Conservation (phyloP, 2,113 vertebrate genomes). For the Epinephelus moara region DNA sequence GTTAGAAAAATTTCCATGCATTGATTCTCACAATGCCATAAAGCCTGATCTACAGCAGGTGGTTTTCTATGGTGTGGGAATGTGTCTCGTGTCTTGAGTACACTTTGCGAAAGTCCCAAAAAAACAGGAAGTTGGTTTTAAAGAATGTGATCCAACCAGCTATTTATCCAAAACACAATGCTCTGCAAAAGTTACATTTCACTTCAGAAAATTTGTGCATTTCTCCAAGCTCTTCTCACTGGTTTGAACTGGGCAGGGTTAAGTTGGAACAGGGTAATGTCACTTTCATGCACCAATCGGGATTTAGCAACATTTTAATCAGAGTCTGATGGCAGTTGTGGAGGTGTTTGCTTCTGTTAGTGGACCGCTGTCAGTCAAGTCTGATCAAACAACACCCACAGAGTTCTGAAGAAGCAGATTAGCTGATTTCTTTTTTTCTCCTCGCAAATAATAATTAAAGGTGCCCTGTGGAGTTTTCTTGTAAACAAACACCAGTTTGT, state of each 20-base stretch:
- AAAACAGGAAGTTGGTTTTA: neutral
- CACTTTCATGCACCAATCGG: neutral
- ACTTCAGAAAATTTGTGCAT: neutral
- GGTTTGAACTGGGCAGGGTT: neutral
- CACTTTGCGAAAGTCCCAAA: neutral
- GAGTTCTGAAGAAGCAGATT: too few species aligned
- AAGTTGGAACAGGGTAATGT: neutral
- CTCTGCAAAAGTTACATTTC: neutral
- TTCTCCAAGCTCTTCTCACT: neutral
- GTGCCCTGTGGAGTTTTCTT: neutral
- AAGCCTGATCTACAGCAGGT: neutral
- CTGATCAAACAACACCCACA: too few species aligned
- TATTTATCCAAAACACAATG: neutral
- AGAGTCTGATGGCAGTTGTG: neutral
- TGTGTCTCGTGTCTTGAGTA: neutral
- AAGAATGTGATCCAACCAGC: neutral
- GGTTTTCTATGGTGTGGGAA: neutral
- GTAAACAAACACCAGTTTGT: too few species aligned
- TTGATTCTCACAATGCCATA: conserved; percentile 39
- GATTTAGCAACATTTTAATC: neutral
- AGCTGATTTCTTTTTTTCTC: too few species aligned
- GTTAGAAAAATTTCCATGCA: conserved; percentile 24
- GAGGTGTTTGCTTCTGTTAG: neutral
- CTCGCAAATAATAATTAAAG: neutral
- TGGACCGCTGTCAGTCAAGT: too few species aligned